Base-by-base conservation (phyloP, 1,140 invertebrate genomes). In the Akabosia matsudoensis region DNA sequence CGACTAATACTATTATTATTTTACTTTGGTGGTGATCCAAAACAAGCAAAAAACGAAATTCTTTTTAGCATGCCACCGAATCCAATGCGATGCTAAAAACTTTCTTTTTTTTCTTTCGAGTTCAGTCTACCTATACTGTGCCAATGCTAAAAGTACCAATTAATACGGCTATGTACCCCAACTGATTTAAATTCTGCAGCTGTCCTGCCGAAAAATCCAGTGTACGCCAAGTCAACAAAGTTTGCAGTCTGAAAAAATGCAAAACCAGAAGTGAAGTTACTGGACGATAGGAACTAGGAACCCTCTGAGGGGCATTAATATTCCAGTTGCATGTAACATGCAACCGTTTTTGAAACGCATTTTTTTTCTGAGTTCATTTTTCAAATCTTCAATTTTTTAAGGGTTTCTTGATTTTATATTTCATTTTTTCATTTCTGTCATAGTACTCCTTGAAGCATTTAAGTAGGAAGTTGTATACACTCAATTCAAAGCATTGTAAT, bases 111-210 rank as follows among this genome's bases (percentile, higher is more conserved):
- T n/a, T n/a, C n/a, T n/a, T n/a, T n/a, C n/a, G n/a, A n/a, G n/a
- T n/a, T n/a, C n/a, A n/a, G n/a, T n/a, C n/a, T n/a, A n/a, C n/a
- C n/a, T n/a, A n/a, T n/a, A n/a, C n/a, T n/a, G n/a, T n/a, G n/a
- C n/a, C n/a, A n/a, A n/a, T n/a, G n/a, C n/a, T 67, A 67, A 10
- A 67, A 31, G 26, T 7, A 7, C 61, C 61, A 67, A 67, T 67
- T 67, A 67, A 67, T 30, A 67, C 7, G 7, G 7, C 3, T 67
- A 22, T 67, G n/a, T 7, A 61, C 54, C 4, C 28, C 24, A 31
- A 30, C 61, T 67, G 24, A 67, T 67, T 67, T 67, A 67, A 67
- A 67, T 67, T 67, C 61, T 67, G 61, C 24, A 30, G 61, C 28
- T 67, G 61, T 67, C 54, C 24, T 22, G 24, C 24, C 24, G 13